Conservation (phyloP, 2,888 invertebrate species). For the Molorchus minor region DNA sequence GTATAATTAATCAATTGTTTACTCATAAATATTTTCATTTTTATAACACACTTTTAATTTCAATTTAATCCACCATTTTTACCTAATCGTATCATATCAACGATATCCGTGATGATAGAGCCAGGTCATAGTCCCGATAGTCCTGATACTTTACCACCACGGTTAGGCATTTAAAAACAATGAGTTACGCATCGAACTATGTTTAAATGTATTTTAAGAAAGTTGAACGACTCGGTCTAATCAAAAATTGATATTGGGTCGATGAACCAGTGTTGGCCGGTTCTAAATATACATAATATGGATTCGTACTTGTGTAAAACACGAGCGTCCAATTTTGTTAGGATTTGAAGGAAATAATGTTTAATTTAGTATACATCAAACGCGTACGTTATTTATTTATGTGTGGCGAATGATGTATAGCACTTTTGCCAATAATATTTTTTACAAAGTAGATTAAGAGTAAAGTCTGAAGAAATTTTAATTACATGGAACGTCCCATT, state of each 20-base stretch:
- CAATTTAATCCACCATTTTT: too few relatives aligned
- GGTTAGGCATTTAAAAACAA: constrained; percentile 2
- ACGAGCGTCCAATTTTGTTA: constrained; percentile 17
- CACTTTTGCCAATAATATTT: too few relatives aligned
- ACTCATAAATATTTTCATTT: too few relatives aligned
- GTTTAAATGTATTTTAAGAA: constrained; percentile 37
- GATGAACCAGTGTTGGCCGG: constrained; percentile 40
- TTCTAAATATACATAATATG: constrained; percentile 30
- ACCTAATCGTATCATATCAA: too few relatives aligned
- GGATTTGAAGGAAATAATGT: constrained; percentile 15
- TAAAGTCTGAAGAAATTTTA: too few relatives aligned
- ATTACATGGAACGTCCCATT: too few relatives aligned
- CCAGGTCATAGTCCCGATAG: too few relatives aligned
- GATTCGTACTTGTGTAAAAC: constrained; percentile 17
- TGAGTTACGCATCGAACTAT: constrained; percentile 3
- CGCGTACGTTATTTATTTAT: constrained; percentile 6
- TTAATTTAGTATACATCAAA: constrained; percentile 11
- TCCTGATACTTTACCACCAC: background rate
- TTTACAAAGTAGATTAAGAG: too few relatives aligned
- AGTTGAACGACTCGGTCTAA: constrained; percentile 50
- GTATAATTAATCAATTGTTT: too few relatives aligned
- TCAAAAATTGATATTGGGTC: constrained; percentile 53
- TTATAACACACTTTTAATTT: too few relatives aligned
- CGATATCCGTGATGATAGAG: too few relatives aligned
- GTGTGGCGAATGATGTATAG: too few relatives aligned